These are phyloP conservation scores for Drosophila eugracilis DNA, from an alignment of 1,140 invertebrate genomes.

Conservation along the genomic window DNA sequence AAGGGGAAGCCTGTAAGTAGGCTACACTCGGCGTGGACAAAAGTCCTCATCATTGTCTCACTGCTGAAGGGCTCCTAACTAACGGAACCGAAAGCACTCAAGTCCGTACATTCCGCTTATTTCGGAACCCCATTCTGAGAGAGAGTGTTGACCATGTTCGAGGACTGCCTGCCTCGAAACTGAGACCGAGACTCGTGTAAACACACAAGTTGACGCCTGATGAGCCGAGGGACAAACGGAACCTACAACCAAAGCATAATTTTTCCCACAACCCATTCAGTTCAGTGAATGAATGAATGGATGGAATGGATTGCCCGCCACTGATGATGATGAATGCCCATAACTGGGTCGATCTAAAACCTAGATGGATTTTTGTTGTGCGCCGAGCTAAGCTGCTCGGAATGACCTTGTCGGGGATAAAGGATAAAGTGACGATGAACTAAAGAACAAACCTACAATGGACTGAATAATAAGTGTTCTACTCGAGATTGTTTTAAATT, in stretches of 20 bases:
- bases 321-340: conserved; percentile 41
- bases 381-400: conserved; percentile 14
- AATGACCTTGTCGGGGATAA: conserved; percentile 39
- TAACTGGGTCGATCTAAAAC: conserved; percentile 42
- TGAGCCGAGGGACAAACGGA: conserved; percentile 24
- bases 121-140: conserved; percentile 27
- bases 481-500: too few relatives aligned
- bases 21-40: conserved; percentile 51
- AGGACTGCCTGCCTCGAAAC: conserved; percentile 19
- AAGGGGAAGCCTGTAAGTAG: conserved; percentile 30
- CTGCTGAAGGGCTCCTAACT: conserved; percentile 40
- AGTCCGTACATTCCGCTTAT: conserved; percentile 36
- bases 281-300: conserved; percentile 9
- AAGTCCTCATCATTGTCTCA: conserved; percentile 40
- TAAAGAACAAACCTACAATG: conserved; percentile 15
- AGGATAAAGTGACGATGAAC: conserved; percentile 18
- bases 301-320: conserved; percentile 18
- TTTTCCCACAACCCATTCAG: conserved; percentile 16
- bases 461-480: conserved; percentile 12
- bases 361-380: conserved; percentile 31
- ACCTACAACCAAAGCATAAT: conserved; percentile 28
- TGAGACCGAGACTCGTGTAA: conserved; percentile 49
- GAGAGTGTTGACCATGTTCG: background rate
- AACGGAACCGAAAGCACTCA: conserved; percentile 33
- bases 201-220: conserved; percentile 49